Base-by-base conservation (phyloP, 2,113 vertebrate genomes). In the Thymallus thymallus region DNA sequence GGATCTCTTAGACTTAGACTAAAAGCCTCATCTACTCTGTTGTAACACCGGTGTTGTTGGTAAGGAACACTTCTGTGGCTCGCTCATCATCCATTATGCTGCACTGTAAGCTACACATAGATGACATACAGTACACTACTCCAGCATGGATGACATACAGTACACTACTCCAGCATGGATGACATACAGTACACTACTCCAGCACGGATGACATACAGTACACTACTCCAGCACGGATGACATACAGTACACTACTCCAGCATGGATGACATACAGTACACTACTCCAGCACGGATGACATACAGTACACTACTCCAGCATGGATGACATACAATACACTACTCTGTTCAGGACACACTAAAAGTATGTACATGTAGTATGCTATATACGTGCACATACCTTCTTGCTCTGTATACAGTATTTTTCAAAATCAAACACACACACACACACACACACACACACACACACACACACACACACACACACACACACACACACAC, bases 361-460 rank as follows among this genome's bases (percentile, higher is more conserved):
- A 55, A 20, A 55, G 51, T 55, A 1, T 55, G 16, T 55, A 20
- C 51, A 18, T 55, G 51, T 55, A 20, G 14, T 41, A 41, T 2
- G 9, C 35, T 41, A 12, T 41, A 22, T n/a, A 68, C 35, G 7
- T 32, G 22, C 66, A 68, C 65, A 32, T 7, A 67, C 65, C 30
- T 20, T 55, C 13, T 55, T 55, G 51, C 51, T 20, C 51, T 20
- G 13, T 41, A 35, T 35, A 41, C 51, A 18, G 3, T 55, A 55
- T 55, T 20, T 55, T 6, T 55, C 51, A 18, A 55, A 16, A 55
- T 55, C n/a, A 51, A 41, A 71, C 68, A 69, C 26, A 56, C 55
- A 20, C 61, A 62, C 62, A 74, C 84, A 65, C 46, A 61, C 26
- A 67, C 76, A 72, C 71, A 26, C 62, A 16, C n/a, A 74, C 84